Base-by-base conservation (phyloP, 2,797 vertebrate species). In the Antrozous pallidus region DNA sequence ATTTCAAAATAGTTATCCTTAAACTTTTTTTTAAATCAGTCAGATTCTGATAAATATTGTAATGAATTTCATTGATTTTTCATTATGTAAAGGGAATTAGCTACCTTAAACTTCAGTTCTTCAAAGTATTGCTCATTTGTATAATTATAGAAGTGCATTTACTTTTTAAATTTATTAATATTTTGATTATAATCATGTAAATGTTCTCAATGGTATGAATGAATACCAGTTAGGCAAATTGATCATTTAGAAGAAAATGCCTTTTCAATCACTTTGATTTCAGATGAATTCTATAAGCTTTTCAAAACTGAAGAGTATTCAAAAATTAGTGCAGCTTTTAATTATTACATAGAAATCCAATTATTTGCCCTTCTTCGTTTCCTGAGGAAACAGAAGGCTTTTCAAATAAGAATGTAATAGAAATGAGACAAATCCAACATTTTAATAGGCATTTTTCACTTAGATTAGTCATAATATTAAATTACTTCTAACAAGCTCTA, bases 401-500 rank as follows among this genome's bases (percentile, higher is more conserved):
- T 90, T 83, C 26, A 88, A 96, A 51, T 69, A 80, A 58, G 81
- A 92, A 84, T 74, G 73, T 87, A 49, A 91, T 91, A 49, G 14
- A 91, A 86, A 70, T 95, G 82, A 96, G 90, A 78, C 6, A 95
- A 95, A 89, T 86, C 5, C 65, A 40, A 82, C 31, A 90, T 90
- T 97, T 85, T 88, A 74, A 78, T 69, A 78, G 49, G 24, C 74
- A 45, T 95, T 88, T 90, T 97, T 94, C 3, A 8, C 54, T 95
- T 95, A 88, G 40, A 94, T 95, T 97, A 96, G 90, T 95, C 91
- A 95, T 97, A 95, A 93, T 96, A 78, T 97, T 86, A 93, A 92
- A 96, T 97, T 94, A 94, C 20, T 92, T 95, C 94, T 96, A 96
- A 95, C 0, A 56, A 96, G 69, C 36, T 96, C 0, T 2, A 74